Evolutionary conservation across 2,113 vertebrate species (phyloP), one percentile per base, ranked within the genome.

Genomic region (Redunca redunca): DNA sequence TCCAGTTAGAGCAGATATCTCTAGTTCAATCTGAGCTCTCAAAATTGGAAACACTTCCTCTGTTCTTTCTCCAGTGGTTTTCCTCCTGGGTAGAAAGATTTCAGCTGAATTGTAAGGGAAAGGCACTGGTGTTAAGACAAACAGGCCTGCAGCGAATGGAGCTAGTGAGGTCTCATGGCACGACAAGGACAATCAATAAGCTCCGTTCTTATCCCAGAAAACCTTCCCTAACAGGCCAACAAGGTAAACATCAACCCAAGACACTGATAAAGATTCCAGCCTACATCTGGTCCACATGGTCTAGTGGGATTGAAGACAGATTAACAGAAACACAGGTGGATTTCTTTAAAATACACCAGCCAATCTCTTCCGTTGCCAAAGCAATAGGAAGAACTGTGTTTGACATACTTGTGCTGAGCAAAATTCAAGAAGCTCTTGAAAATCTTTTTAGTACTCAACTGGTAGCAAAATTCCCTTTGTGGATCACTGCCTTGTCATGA

Each of bases 171-270:
- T 83, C 87, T 74, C 1, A 30, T 82, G 81, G 67, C 55, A 96
- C 7, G 2, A 86, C 7, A 88, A 97, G 62, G 40, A 80, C 77
- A 90, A 86, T n/a, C 88, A 94, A 43, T 19, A 89, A 57, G 48
- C 89, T 94, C 64, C 88, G 0, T 6, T 96, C 55, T 95, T 95
- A 48, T 88, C 90, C 84, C 58, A 71, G 77, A 55, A 95, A 93
- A 94, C 40, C 93, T 95, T 93, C 90, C 86, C 78, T n/a, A 23
- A 60, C 55, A 25, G 71, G 17, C 80, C 77, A 46, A 14, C 86
- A 83, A 82, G 50, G 91, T 96, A 97, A 96, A 86, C 62, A 95
- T 7, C 60, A 74, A 46, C 77, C 52, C 28, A 40, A 81, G 7
- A 33, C 83, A 8, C 40, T 97, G 89, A 96, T 28, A 85, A 36